These are phyloP conservation scores for Origma solitaria DNA, from an alignment of 2,113 vertebrate species.

Conservation along the genomic window DNA sequence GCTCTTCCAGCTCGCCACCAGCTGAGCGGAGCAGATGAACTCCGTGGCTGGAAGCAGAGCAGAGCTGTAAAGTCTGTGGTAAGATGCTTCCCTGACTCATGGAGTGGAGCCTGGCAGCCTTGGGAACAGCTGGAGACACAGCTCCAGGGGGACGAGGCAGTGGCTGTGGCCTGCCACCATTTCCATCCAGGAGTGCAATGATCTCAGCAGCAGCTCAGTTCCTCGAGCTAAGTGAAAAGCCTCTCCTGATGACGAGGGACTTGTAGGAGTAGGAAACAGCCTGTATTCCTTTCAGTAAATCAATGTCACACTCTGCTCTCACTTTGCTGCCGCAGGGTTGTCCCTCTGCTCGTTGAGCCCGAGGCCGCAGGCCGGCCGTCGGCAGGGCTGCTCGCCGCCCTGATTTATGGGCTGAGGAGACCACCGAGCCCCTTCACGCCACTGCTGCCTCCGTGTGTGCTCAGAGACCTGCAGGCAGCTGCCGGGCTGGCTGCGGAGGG, in stretches of 20 bases:
- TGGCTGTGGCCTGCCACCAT: rapidly evolving
- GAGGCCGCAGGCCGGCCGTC: rapidly evolving
- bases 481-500: background rate
- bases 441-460: background rate
- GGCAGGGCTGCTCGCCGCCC: background rate
- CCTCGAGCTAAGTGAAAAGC: background rate
- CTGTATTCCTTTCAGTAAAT: background rate
- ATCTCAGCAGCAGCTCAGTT: background rate
- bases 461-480: background rate
- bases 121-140: background rate
- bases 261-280: background rate
- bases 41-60: background rate
- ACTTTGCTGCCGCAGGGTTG: background rate
- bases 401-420: background rate
- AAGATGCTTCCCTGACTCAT: background rate
- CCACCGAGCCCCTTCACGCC: background rate
- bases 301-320: background rate
- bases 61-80: background rate
- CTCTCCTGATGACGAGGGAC: background rate
- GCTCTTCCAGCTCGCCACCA: background rate
- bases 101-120: background rate
- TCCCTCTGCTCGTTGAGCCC: background rate
- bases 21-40: background rate
- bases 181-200: background rate
- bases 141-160: background rate